Evolutionary conservation across 2,113 vertebrate species (phyloP), one percentile per base, ranked within the genome.

Genomic region (Symphodus melops): DNA sequence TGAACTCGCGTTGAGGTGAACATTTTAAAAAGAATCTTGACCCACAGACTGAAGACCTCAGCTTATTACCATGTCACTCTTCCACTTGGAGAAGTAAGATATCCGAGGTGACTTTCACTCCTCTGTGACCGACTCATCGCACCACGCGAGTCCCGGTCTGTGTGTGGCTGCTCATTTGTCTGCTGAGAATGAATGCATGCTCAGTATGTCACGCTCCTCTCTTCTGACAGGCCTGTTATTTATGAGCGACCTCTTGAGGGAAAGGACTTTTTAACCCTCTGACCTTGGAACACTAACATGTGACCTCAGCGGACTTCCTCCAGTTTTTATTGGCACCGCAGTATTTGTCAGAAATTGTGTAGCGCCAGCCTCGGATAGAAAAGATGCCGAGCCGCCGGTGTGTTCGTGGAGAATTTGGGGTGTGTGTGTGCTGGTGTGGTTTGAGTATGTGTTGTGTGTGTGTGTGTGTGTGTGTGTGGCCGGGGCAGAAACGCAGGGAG

Each of bases 281-380:
- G 77, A 86, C 74, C 51, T 64, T 36, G 41, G 20, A 86, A 81
- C 42, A 70, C 78, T 88, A 89, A 89, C 88, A 71, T 65, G 79
- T 83, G 88, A 87, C 80, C 84, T 86, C 90, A 76, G 75, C 21
- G 23, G 75, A 91, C 79, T 81, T 90, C 82, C 88, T 80, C 28
- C 1, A 5, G 71, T 84, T 92, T 90, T 85, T 79, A 88, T 89
- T 89, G 89, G 87, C 69, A 70, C 60, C 3, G 13, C 1, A 0
- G 17, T 85, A 83, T 90, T 84, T 79, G 64, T 60, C 77, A 68
- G 56, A 57, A 21, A 79, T 49, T 69, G 64, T 54, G 72, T 86
- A 75, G 33, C 52, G 72, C 39, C n/a, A n/a, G n/a, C n/a, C 57
- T 77, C 46, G 17, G 76, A 88, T 67, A 68, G 75, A 72, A 33